Evolutionary conservation across 2,888 invertebrate genomes (phyloP).

Genomic region (Papilio elwesi): DNA sequence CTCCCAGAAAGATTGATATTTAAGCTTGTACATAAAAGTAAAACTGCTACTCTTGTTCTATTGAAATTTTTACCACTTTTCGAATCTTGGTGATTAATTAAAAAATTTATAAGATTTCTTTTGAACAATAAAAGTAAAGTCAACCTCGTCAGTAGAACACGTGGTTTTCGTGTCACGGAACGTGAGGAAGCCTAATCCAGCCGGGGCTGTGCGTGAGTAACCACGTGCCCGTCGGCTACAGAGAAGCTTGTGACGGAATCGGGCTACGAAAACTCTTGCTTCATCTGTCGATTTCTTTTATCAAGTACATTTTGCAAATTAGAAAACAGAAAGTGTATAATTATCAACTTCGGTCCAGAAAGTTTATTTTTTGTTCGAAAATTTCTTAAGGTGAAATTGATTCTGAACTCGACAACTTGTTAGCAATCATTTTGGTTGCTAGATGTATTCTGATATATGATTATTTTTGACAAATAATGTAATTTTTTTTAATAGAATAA

Average conservation of each 20-base stretch:
- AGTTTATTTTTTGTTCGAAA: background rate
- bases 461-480: too few species aligned
- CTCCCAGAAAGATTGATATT: too few species aligned
- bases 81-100: background rate
- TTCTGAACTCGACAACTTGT: too few species aligned
- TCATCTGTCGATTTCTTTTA: background rate
- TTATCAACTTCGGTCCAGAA: background rate
- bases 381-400: background rate
- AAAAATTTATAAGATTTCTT: background rate
- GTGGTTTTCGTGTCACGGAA: conserved; percentile 41
- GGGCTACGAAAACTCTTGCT: background rate
- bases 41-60: too few species aligned
- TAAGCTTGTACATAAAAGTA: too few species aligned
- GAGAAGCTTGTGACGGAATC: conserved; percentile 19
- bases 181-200: conserved; percentile 34
- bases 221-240: conserved; percentile 17
- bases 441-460: too few species aligned
- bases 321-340: background rate
- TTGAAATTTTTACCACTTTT: background rate
- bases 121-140: conserved; percentile 10
- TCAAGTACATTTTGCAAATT: background rate
- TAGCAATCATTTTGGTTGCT: too few species aligned
- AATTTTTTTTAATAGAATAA: too few species aligned
- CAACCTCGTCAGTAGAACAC: background rate
- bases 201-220: conserved; percentile 14